Conservation (phyloP, 2,888 invertebrate species). For the Autographa gamma region DNA sequence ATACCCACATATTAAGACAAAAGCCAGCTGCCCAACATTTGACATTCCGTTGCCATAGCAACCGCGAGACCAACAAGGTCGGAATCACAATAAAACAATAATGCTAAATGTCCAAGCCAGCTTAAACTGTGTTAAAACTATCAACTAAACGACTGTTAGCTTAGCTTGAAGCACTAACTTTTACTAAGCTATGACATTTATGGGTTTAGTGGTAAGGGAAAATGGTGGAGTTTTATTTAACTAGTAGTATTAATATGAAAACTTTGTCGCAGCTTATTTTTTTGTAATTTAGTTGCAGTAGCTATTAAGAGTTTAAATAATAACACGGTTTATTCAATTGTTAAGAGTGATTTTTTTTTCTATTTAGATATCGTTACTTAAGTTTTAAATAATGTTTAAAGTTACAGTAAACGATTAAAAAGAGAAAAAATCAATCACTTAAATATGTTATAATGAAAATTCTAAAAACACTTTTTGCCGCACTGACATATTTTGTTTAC, state of each 20-base stretch:
- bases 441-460: no score
- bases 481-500: no score
- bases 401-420: no score
- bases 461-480: no score
- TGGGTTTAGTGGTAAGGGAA: constrained; percentile 38
- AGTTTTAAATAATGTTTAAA: no score
- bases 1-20: background rate
- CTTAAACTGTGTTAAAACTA: constrained; percentile 29
- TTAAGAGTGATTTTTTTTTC: no score
- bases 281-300: background rate
- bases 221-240: constrained; percentile 8
- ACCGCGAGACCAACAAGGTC: constrained; percentile 10
- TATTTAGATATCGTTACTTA: no score
- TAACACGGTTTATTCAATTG: no score
- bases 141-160: constrained; percentile 23
- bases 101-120: constrained; percentile 17
- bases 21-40: background rate
- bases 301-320: no score
- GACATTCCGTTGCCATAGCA: background rate
- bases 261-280: background rate
- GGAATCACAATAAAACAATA: constrained; percentile 22
- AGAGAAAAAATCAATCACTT: no score
- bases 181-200: constrained; percentile 18
- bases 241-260: background rate
- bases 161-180: background rate